These are phyloP conservation scores for Druon quercuslanigerum DNA, from an alignment of 1,140 invertebrate genomes.

Conservation along the genomic window DNA sequence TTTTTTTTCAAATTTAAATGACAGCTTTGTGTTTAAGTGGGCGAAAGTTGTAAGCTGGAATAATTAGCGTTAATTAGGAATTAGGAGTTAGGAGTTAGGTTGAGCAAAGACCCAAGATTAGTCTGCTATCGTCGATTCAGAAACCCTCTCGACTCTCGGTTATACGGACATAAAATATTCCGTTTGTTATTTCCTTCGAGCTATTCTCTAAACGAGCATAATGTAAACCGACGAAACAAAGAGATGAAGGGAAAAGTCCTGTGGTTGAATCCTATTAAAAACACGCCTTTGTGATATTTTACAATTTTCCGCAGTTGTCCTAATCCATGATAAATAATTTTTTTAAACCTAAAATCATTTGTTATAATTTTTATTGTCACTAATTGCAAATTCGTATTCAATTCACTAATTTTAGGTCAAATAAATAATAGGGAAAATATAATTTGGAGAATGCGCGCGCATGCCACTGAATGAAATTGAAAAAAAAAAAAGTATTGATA, in stretches of 20 bases:
- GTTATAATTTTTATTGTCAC: too few relatives aligned
- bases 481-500: too few relatives aligned
- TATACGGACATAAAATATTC: conserved; percentile 17
- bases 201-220: not conserved
- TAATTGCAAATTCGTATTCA: too few relatives aligned
- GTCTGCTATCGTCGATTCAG: not conserved
- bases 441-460: too few relatives aligned
- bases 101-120: not conserved
- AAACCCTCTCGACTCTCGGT: not conserved
- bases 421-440: too few relatives aligned
- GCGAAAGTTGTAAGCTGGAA: not conserved
- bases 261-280: not conserved
- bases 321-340: not conserved
- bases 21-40: not conserved
- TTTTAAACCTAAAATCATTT: too few relatives aligned
- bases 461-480: too few relatives aligned
- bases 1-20: not conserved
- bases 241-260: conserved; percentile 10
- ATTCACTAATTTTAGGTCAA: too few relatives aligned
- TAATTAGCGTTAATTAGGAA: conserved; percentile 5
- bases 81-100: not conserved
- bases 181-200: conserved; percentile 12
- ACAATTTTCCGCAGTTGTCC: not conserved
- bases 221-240: conserved; percentile 26
- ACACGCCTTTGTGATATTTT: not conserved